Percentiles rank a stretch among this genome's conserved stretches.
phyloP scores from a whole-genome alignment of 2,797 vertebrate genomes.

The Eleutherodactylus coqui region DNA sequence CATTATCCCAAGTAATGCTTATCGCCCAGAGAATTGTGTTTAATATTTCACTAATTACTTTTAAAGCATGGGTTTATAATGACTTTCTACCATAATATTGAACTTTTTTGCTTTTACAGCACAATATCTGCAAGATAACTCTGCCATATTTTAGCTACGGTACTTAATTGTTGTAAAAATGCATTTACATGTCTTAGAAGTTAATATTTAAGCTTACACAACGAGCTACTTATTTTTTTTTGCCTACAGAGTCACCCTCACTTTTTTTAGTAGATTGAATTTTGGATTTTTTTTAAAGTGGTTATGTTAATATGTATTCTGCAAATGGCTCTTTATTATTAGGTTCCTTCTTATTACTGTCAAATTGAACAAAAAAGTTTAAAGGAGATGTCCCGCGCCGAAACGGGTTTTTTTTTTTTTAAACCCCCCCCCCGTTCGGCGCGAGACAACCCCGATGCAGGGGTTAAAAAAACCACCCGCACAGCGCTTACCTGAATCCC shows the following conservation, averaged over 20 bases:
- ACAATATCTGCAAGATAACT: neutral
- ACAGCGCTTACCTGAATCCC: no score
- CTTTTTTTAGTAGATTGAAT: neutral
- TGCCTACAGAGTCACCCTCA: neutral
- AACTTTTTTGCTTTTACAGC: conserved; percentile 28
- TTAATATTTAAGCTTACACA: conserved; percentile 6
- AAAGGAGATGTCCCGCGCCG: no score
- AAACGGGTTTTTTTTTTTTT: no score
- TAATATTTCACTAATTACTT: conserved; percentile 51
- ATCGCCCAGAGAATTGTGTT: conserved; percentile 44
- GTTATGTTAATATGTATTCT: neutral
- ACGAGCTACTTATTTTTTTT: neutral
- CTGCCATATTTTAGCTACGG: neutral
- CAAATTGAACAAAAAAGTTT: conserved; percentile 4
- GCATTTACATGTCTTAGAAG: neutral
- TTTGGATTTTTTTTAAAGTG: neutral
- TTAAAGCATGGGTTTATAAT: conserved; percentile 35
- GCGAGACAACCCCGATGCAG: no score
- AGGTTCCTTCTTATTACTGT: neutral
- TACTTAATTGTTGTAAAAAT: neutral
- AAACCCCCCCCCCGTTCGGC: no score
- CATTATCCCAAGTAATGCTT: conserved; percentile 54
- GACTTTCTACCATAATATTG: conserved; percentile 5
- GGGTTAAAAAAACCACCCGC: no score
- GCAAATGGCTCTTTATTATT: neutral